A percentile compares a stretch with the other conserved stretches of the same genome.
Conservation (phyloP, 2,797 vertebrate species). For the Vultur gryphus region DNA sequence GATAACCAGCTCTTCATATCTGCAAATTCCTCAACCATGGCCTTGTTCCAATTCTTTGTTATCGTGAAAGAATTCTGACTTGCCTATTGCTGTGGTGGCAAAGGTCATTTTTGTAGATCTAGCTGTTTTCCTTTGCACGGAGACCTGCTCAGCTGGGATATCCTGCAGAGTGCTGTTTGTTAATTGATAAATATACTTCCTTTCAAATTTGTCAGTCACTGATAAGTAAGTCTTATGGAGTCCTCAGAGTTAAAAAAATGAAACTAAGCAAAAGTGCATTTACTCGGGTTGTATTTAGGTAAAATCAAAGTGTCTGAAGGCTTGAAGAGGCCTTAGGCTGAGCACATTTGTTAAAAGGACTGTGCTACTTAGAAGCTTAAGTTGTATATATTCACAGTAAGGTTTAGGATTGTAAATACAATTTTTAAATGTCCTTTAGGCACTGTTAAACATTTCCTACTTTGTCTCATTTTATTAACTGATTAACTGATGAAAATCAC, state of each 20-base stretch:
- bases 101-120: conserved; percentile 19
- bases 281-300: not conserved
- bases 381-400: not conserved
- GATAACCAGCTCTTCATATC: conserved; percentile 27
- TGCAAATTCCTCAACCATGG: conserved; percentile 24
- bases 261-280: not conserved
- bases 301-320: not conserved
- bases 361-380: not conserved
- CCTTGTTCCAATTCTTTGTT: not conserved
- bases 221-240: not conserved
- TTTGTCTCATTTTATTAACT: not conserved
- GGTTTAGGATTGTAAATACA: not conserved
- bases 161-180: not conserved
- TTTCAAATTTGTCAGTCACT: conserved; percentile 3
- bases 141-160: not conserved
- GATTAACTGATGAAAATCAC: not conserved
- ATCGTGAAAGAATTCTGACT: conserved; percentile 9
- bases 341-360: not conserved
- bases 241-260: not conserved
- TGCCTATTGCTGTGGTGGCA: not conserved
- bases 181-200: conserved; percentile 25
- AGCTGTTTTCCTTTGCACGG: not conserved
- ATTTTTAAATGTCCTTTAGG: not conserved
- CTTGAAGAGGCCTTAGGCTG: not conserved
- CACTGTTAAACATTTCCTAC: not conserved